Evolutionary conservation across 2,797 vertebrate genomes (phyloP), one percentile per base, ranked within the genome.

Genomic region (Acanthurus lineatus): DNA sequence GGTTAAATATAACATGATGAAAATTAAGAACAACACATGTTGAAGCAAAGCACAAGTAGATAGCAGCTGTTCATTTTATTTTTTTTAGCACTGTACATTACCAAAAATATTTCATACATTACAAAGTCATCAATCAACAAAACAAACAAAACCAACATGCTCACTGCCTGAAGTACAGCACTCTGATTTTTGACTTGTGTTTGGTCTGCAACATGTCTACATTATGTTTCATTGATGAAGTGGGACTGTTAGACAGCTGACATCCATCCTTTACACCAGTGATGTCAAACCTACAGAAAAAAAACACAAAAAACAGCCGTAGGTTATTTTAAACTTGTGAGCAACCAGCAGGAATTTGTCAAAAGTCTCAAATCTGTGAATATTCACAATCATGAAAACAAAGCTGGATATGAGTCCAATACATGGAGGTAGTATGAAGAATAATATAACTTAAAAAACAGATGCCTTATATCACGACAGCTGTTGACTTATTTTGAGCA

Each of bases 221-320:
- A 56, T 47, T 68, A 54, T n/a, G 45, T 54, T 25, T 66, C 9
- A 47, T 53, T 44, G 35, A 20, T 68, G 3, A 82, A 58, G 52
- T 48, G 45, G 28, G 28, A 2, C 28, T 67, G 42, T 66, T n/a
- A 11, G 44, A 69, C 16, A 22, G 73, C 42, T 20, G 69, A 42
- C 11, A 16, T 6, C 19, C 2, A 0, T 47, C 52, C 49, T 56
- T 94, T 70, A 95, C 53, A 95, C 89, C 81, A 95, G 86, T 53
- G 94, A 92, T 5, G 91, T 79, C 56, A 94, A 89, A 84, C 93
- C 94, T 95, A 45, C 38, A 90, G 25, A 73, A 40, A 58, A 64
- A 9, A 76, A 0, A 40, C 28, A 32, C 2, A 15, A 66, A 12
- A 61, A 28, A 28, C 1, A 67, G 16, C 4, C 28, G 3, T 32